Evolutionary conservation across 2,888 invertebrate genomes (phyloP), one percentile per base, ranked within the genome.

Genomic region (Orthosia cruda): DNA sequence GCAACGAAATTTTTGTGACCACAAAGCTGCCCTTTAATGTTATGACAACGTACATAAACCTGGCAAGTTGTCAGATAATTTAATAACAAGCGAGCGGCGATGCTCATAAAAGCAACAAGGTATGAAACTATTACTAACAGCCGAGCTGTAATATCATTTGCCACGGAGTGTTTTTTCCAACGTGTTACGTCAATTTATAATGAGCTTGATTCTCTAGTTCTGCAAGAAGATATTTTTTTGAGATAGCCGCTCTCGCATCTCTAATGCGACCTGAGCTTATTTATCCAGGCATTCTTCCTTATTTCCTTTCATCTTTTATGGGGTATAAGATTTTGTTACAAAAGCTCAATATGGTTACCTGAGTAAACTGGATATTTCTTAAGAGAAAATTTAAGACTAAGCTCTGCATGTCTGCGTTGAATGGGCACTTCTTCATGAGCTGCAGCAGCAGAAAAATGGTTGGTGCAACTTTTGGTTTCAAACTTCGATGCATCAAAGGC

Each of bases 21-120:
- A 76, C 80, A 83, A 73, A 66, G 63, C 68, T 70, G 66, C 55
- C 61, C 67, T 83, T 77, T 77, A 71, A 81, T 74, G 62, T 80
- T 54, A 83, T 71, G 47, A 79, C 72, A 76, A 72, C 15, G 63
- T 76, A 74, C 73, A 81, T 81, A 88, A 85, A 84, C 70, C 83
- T 88, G 82, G 87, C 83, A 84, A 80, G 78, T 82, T 82, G 74
- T 79, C 87, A 88, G 85, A 83, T 88, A 82, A 84, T 87, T 82
- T 84, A 86, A 88, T 87, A 84, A 88, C 81, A 66, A 81, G 68
- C 66, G 50, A 54, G 47, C 69, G 63, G 71, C 77, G 49, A 58
- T 77, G 71, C 66, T 71, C 85, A 62, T 88, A 81, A 87, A 87
- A 84, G 81, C 87, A 88, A 88, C 87, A 83, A 87, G 79, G 86